Evolutionary conservation across 2,888 invertebrate species (phyloP).

Genomic region (Hesperia comma): DNA sequence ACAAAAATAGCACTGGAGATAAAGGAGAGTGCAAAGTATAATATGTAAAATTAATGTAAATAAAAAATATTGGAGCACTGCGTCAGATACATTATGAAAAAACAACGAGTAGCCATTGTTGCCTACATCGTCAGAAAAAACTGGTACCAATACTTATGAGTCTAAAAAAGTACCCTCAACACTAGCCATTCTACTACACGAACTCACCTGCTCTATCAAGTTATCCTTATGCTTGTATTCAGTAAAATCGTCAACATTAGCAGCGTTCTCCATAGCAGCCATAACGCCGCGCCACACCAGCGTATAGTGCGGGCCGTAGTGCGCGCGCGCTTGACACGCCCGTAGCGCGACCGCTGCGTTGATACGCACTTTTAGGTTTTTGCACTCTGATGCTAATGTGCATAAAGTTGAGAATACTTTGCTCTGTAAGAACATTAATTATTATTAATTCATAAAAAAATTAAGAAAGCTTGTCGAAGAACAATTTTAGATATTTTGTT

Average conservation of each 20-base stretch:
- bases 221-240: conserved; percentile 94
- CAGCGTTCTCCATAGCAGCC: conserved; percentile 89
- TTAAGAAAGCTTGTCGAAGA: too few species aligned
- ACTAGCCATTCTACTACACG: not conserved
- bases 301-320: conserved; percentile 86
- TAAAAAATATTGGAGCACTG: too few species aligned
- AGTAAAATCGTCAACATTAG: conserved; percentile 90
- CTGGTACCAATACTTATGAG: too few species aligned
- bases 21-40: too few species aligned
- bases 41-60: too few species aligned
- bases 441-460: not conserved
- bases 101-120: too few species aligned
- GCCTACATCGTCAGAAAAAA: too few species aligned
- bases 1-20: too few species aligned
- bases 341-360: conserved; percentile 92
- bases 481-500: too few species aligned
- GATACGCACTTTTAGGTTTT: conserved; percentile 95
- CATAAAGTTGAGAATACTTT: conserved; percentile 87
- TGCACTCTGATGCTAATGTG: conserved; percentile 87
- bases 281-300: conserved; percentile 88
- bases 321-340: conserved; percentile 82
- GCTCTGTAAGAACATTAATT: conserved; percentile 63
- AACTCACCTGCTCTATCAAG: conserved; percentile 90
- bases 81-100: too few species aligned
- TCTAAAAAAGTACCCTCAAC: too few species aligned